These are phyloP conservation scores for Tenthredo distinguenda DNA, from an alignment of 2,888 invertebrate species.

Conservation along the genomic window DNA sequence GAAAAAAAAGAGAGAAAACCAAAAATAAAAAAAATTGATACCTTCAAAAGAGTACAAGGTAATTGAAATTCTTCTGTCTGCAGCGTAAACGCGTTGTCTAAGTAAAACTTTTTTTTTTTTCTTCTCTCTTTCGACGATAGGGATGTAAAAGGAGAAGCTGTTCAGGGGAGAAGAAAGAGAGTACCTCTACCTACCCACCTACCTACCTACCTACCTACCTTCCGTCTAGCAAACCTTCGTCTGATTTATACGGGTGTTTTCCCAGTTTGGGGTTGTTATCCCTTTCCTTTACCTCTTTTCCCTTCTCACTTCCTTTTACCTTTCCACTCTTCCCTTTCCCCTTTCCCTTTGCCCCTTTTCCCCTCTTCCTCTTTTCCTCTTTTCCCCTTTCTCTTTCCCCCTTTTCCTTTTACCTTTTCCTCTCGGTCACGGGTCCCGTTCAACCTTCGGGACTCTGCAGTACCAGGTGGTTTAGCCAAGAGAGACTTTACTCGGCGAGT, in stretches of 20 bases:
- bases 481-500: slow-evolving; percentile 21
- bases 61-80: slow-evolving; percentile 6
- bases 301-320: slow-evolving; percentile 3
- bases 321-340: background rate
- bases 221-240: slow-evolving; percentile 59
- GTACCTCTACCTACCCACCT: background rate
- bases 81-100: background rate
- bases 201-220: background rate
- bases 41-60: background rate
- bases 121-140: background rate
- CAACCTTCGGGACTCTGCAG: background rate
- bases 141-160: background rate
- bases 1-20: no score
- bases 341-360: background rate
- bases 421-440: slow-evolving; percentile 19
- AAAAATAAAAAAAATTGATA: background rate
- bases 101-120: slow-evolving; percentile 1
- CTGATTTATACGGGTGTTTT: slow-evolving; percentile 71
- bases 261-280: slow-evolving; percentile 55
- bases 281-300: slow-evolving; percentile 11
- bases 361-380: background rate
- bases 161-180: background rate
- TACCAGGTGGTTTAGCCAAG: slow-evolving; percentile 38
- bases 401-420: slow-evolving; percentile 18
- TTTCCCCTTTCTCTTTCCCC: background rate